These are phyloP conservation scores for Parthenolecanium corni DNA, from an alignment of 2,888 invertebrate genomes.

Conservation along the genomic window DNA sequence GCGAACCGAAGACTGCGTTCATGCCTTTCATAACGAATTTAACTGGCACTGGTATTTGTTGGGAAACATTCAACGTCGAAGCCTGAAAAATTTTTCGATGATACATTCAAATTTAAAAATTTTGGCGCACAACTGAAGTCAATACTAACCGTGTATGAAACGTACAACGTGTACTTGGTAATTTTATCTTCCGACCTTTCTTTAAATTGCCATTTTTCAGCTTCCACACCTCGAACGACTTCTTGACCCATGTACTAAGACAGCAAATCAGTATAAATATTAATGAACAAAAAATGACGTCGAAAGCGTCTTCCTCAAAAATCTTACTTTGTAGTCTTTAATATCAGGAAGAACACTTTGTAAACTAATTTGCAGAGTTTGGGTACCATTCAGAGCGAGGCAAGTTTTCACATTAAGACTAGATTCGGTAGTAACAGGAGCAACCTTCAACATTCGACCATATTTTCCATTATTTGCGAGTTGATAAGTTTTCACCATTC, in stretches of 20 bases:
- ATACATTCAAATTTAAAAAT: not conserved
- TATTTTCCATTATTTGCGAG: conserved; percentile 49
- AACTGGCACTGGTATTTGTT: conserved; percentile 54
- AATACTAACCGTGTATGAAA: conserved; percentile 4
- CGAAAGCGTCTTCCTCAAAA: not conserved
- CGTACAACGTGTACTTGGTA: conserved; percentile 81
- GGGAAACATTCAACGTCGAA: not conserved
- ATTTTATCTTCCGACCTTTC: conserved; percentile 61
- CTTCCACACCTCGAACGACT: conserved; percentile 54
- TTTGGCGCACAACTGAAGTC: not conserved
- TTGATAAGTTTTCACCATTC: conserved; percentile 86
- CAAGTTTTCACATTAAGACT: conserved; percentile 62
- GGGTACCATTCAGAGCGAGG: conserved; percentile 66
- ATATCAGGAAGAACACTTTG: conserved; percentile 76
- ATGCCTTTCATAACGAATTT: conserved; percentile 90
- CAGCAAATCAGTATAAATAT: conserved; percentile 28
- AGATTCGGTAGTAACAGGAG: conserved; percentile 69
- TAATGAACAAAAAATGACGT: not conserved
- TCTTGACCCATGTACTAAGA: conserved; percentile 49
- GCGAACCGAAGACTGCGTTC: conserved; percentile 84
- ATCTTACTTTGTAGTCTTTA: conserved; percentile 53
- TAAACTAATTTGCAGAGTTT: conserved; percentile 45
- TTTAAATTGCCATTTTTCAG: conserved; percentile 66
- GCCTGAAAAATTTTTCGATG: not conserved
- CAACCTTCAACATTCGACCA: conserved; percentile 69